These are phyloP conservation scores for Aphidius ervi DNA, from an alignment of 1,140 invertebrate genomes.

Conservation along the genomic window DNA sequence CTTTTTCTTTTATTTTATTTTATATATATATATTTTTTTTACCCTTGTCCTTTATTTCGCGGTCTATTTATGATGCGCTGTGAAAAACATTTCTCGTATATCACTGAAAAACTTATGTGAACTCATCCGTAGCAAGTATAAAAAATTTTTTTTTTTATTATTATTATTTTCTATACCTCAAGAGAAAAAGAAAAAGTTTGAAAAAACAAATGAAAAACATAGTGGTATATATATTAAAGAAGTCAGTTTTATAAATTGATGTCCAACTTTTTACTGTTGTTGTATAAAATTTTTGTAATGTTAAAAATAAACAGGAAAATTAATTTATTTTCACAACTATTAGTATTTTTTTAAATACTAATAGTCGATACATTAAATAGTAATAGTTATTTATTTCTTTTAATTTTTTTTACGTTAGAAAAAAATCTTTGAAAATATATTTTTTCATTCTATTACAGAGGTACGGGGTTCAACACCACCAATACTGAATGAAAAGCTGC, in stretches of 20 bases:
- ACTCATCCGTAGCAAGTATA: constrained; percentile 32
- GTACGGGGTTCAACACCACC: constrained; percentile 53
- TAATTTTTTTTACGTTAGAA: neutral
- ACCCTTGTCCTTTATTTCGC: constrained; percentile 28
- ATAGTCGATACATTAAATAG: neutral
- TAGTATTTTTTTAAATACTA: too few relatives aligned
- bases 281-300: too few relatives aligned
- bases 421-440: neutral
- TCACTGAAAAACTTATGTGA: constrained; percentile 42
- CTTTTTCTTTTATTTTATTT: constrained; percentile 9
- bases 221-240: neutral
- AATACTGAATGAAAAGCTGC: constrained; percentile 54
- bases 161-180: neutral
- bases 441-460: constrained; percentile 41
- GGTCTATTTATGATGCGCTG: constrained; percentile 45
- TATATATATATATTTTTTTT: constrained; percentile 14
- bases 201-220: constrained; percentile 9
- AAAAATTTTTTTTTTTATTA: constrained; percentile 2
- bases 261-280: too few relatives aligned
- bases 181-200: constrained; percentile 2
- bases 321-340: too few relatives aligned
- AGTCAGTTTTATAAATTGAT: too few relatives aligned
- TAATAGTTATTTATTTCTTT: neutral
- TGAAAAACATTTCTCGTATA: constrained; percentile 49
- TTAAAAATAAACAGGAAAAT: too few relatives aligned